Conservation (phyloP, 2,888 invertebrate species). For the Anoplius nigerrimus region DNA sequence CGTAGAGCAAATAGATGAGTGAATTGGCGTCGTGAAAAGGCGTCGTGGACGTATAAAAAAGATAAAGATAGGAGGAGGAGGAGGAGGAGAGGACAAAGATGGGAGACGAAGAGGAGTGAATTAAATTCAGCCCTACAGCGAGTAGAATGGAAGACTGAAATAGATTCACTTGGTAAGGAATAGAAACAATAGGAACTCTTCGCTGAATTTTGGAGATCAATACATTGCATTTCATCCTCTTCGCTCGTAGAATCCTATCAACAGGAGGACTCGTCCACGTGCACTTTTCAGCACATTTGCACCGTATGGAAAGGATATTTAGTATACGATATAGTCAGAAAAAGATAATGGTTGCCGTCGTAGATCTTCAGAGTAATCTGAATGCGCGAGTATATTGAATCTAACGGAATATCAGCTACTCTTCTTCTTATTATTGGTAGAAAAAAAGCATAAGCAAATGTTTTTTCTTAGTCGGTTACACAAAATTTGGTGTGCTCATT, state of each 20-base stretch:
- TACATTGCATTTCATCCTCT: conserved; percentile 65
- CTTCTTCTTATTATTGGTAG: too few species aligned
- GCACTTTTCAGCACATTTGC: conserved; percentile 5
- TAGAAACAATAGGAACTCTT: conserved; percentile 70
- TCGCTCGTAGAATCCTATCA: conserved; percentile 55
- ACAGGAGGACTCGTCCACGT: conserved; percentile 38
- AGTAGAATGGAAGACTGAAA: conserved; percentile 45
- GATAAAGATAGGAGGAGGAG: conserved; percentile 18
- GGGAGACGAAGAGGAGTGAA: conserved; percentile 34
- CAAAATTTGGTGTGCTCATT: neutral
- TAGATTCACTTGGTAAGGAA: conserved; percentile 50
- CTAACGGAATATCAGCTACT: too few species aligned
- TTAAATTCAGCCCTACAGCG: too few species aligned
- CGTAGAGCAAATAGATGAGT: neutral
- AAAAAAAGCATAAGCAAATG: neutral
- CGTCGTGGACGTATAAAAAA: neutral
- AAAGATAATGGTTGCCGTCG: conserved; percentile 11
- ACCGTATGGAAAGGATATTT: too few species aligned
- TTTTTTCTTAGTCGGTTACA: neutral
- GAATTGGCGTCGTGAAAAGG: neutral
- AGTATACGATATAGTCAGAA: neutral
- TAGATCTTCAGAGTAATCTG: too few species aligned
- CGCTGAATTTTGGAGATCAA: conserved; percentile 73
- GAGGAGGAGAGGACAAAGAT: conserved; percentile 26
- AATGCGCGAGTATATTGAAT: too few species aligned